phyloP scores from a whole-genome alignment of 2,797 vertebrate species.

The Cheirogaleus major region DNA sequence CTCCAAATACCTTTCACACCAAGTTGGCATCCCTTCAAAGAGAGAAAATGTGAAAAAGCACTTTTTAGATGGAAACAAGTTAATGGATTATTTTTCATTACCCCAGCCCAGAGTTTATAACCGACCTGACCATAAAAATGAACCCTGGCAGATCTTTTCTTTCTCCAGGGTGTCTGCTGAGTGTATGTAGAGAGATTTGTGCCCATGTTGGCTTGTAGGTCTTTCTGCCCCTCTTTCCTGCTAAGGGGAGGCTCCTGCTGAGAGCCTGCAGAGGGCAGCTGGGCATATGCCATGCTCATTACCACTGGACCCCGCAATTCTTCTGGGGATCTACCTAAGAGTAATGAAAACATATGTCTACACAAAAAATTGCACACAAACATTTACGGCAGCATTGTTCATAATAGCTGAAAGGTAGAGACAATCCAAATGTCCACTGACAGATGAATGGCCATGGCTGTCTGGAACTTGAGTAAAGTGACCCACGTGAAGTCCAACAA shows the following conservation, averaged over 20 bases:
- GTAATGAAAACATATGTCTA: background rate
- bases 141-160: background rate
- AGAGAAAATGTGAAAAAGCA: background rate
- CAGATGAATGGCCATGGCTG: background rate
- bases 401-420: background rate
- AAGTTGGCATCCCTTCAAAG: background rate
- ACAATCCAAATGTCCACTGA: background rate
- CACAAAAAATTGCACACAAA: background rate
- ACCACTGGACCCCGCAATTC: background rate
- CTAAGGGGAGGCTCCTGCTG: background rate
- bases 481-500: background rate
- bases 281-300: background rate
- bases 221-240: background rate
- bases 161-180: background rate
- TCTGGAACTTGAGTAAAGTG: background rate
- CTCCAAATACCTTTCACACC: background rate
- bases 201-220: background rate
- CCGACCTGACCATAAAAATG: background rate
- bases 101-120: background rate
- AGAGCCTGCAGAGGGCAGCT: background rate
- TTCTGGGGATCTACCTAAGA: background rate
- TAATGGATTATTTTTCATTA: background rate
- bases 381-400: background rate
- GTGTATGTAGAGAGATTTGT: background rate
- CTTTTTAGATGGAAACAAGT: background rate